These are phyloP conservation scores for Sinohyriopsis cumingii DNA, from an alignment of 2,888 invertebrate genomes.

Conservation along the genomic window DNA sequence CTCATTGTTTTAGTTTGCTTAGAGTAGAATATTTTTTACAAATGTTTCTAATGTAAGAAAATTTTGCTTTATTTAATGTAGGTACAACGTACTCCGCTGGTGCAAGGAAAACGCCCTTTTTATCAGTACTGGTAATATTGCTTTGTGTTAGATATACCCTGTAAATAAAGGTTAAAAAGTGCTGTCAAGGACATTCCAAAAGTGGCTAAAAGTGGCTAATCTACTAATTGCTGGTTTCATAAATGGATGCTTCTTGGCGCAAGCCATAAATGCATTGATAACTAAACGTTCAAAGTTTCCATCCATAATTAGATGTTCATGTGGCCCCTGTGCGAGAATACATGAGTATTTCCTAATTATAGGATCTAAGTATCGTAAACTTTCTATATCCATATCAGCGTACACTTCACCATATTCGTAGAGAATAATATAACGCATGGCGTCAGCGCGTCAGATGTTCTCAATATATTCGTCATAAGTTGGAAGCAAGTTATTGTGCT, in stretches of 20 bases:
- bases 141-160: constrained; percentile 37
- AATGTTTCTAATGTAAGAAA: constrained; percentile 27
- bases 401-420: constrained; percentile 69
- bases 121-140: constrained; percentile 13
- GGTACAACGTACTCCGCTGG: constrained; percentile 47
- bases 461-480: constrained; percentile 59
- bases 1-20: constrained; percentile 25
- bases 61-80: constrained; percentile 39
- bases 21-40: constrained; percentile 26
- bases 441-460: constrained; percentile 63
- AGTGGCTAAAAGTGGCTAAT: constrained; percentile 57
- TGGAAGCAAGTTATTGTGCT: constrained; percentile 54
- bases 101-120: constrained; percentile 37
- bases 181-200: constrained; percentile 62
- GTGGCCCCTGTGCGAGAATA: constrained; percentile 61
- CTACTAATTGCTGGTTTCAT: constrained; percentile 50
- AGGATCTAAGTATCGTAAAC: constrained; percentile 53
- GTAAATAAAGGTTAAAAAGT: constrained; percentile 53
- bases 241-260: constrained; percentile 58
- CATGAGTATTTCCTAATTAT: constrained; percentile 51
- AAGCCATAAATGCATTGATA: constrained; percentile 62
- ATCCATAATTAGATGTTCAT: constrained; percentile 60
- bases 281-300: constrained; percentile 56
- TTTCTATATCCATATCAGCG: constrained; percentile 67
- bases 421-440: constrained; percentile 65